Evolutionary conservation across 2,888 invertebrate genomes (phyloP).

Genomic region (Agrochola litura): DNA sequence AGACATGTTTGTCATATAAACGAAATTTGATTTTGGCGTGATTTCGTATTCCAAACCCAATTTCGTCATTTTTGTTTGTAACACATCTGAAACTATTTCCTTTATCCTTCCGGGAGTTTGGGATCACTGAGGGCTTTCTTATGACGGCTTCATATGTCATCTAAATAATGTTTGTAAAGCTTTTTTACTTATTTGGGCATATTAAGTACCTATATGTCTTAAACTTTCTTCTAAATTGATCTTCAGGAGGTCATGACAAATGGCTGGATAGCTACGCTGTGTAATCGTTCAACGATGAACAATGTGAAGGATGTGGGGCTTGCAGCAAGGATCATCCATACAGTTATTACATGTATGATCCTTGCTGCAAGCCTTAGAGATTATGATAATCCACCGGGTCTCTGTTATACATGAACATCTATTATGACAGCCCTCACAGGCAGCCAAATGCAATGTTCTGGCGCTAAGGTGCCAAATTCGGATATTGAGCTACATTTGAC

Average conservation of each 20-base stretch:
- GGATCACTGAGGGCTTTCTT: slow-evolving; percentile 63
- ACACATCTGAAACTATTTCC: slow-evolving; percentile 76
- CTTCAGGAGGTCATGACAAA: background rate
- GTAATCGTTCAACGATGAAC: slow-evolving; percentile 1
- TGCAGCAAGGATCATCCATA: too few relatives aligned
- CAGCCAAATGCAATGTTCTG: slow-evolving; percentile 17
- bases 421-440: slow-evolving; percentile 18
- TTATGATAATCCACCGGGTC: slow-evolving; percentile 12
- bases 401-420: too few relatives aligned
- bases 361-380: slow-evolving; percentile 16
- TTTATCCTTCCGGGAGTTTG: slow-evolving; percentile 67
- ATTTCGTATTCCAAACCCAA: slow-evolving; percentile 80
- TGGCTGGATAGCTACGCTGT: background rate
- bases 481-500: slow-evolving; percentile 2
- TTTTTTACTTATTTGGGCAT: slow-evolving; percentile 1
- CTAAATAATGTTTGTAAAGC: slow-evolving; percentile 18
- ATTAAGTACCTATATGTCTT: background rate
- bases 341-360: too few relatives aligned
- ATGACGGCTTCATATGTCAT: slow-evolving; percentile 56
- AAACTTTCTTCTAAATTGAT: background rate
- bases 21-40: slow-evolving; percentile 82
- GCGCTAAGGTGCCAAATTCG: slow-evolving; percentile 11
- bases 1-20: slow-evolving; percentile 84
- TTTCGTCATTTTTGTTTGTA: slow-evolving; percentile 79
- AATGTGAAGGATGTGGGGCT: too few relatives aligned